Evolutionary conservation across 2,113 vertebrate genomes (phyloP).

Genomic region (Lucifuga dentata): DNA sequence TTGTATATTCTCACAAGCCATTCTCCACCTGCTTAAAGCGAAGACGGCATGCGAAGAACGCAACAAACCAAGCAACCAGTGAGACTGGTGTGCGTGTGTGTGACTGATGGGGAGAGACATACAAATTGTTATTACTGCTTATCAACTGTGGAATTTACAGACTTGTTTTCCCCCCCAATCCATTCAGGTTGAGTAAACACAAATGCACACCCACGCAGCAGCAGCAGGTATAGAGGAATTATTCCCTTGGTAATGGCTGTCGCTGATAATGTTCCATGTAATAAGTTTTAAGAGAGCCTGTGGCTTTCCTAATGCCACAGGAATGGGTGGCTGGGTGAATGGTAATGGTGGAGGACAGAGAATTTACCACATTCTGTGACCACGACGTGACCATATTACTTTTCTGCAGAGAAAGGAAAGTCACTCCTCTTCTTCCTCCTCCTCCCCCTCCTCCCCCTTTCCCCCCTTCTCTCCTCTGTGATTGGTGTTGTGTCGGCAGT

Average conservation of each 20-base stretch:
- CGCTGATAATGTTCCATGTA: slow-evolving; percentile 54
- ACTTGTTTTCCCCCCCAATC: slow-evolving; percentile 41
- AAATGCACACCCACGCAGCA: slow-evolving; percentile 8
- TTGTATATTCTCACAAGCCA: slow-evolving; percentile 32
- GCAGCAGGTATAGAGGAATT: slow-evolving; percentile 32
- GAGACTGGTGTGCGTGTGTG: slow-evolving; percentile 19
- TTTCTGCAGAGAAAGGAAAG: slow-evolving; percentile 24
- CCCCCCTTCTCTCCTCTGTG: slow-evolving; percentile 1
- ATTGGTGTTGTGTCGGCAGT: slow-evolving; percentile 40
- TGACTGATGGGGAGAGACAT: slow-evolving; percentile 13
- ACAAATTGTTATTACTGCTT: slow-evolving; percentile 43
- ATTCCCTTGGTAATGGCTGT: slow-evolving; percentile 44
- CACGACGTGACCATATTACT: slow-evolving; percentile 28
- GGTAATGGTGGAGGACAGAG: slow-evolving; percentile 31
- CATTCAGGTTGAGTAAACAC: slow-evolving; percentile 46
- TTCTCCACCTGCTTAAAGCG: slow-evolving; percentile 37
- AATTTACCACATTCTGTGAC: slow-evolving; percentile 53
- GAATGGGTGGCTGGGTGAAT: slow-evolving; percentile 49
- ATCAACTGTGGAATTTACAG: slow-evolving; percentile 68
- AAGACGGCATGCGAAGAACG: slow-evolving; percentile 35
- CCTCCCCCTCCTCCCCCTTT: not conserved
- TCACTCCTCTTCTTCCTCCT: not conserved
- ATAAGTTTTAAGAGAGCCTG: slow-evolving; percentile 43
- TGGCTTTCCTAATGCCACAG: slow-evolving; percentile 55
- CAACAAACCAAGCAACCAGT: slow-evolving; percentile 15